phyloP scores from a whole-genome alignment of 2,888 invertebrate genomes.

The Neelides folsomi region DNA sequence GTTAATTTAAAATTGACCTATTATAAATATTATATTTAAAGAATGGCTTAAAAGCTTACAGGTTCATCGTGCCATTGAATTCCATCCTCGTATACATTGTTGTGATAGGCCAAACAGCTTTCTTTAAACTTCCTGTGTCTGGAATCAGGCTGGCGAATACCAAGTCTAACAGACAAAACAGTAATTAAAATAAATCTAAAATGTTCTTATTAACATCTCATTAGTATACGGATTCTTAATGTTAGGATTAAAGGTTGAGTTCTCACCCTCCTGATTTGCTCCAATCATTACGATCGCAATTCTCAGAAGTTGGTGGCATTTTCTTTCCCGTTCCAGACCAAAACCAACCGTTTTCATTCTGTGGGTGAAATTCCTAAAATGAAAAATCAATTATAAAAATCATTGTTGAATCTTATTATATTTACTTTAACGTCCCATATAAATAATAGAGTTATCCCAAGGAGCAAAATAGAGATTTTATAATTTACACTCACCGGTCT shows the following conservation, averaged over 20 bases:
- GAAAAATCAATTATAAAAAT: slow-evolving; percentile 50
- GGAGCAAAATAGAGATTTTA: too few species aligned
- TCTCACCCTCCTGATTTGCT: slow-evolving; percentile 62
- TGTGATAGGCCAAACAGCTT: slow-evolving; percentile 70
- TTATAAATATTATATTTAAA: too few species aligned
- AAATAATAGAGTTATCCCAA: too few species aligned
- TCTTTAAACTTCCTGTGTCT: slow-evolving; percentile 52
- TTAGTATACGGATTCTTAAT: neutral
- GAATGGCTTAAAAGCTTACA: too few species aligned
- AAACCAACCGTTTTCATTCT: slow-evolving; percentile 75
- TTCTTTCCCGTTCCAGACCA: slow-evolving; percentile 82
- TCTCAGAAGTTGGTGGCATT: slow-evolving; percentile 59
- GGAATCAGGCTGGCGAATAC: slow-evolving; percentile 72
- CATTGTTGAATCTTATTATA: too few species aligned
- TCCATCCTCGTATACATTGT: slow-evolving; percentile 85
- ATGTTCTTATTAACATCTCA: neutral
- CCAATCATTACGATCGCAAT: slow-evolving; percentile 21
- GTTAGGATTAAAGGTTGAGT: neutral
- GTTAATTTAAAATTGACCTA: too few species aligned
- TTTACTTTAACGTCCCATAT: too few species aligned
- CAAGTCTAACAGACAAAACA: slow-evolving; percentile 43
- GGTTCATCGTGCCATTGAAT: slow-evolving; percentile 39
- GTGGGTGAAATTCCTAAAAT: slow-evolving; percentile 69
- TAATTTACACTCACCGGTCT: slow-evolving; percentile 2
- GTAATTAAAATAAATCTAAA: slow-evolving; percentile 1